phyloP scores from a whole-genome alignment of 2,888 invertebrate species.

The Brachynemurus nebulosus region DNA sequence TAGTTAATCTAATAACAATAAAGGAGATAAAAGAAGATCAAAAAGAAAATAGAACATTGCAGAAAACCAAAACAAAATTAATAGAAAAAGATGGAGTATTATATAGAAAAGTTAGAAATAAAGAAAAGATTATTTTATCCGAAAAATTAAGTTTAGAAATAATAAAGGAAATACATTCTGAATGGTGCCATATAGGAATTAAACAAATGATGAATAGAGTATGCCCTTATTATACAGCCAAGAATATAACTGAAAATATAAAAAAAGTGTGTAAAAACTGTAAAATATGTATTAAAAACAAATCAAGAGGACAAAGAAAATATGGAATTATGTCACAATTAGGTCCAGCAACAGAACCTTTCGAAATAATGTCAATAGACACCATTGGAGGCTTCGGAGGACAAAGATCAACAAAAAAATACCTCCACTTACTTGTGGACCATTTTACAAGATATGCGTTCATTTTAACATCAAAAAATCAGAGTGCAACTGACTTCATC shows the following conservation, averaged over 20 bases:
- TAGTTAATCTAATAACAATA: constrained; percentile 8
- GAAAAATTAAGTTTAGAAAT: constrained; percentile 12
- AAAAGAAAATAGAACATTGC: constrained; percentile 6
- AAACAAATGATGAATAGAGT: neutral
- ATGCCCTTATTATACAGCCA: constrained; percentile 6
- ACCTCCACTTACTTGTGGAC: constrained; percentile 21
- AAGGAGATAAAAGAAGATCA: constrained; percentile 4
- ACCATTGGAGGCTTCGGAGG: constrained; percentile 22
- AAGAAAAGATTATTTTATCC: constrained; percentile 13
- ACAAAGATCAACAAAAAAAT: constrained; percentile 21
- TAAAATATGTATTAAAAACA: constrained; percentile 20
- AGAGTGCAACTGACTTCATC: constrained; percentile 20
- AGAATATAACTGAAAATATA: no score
- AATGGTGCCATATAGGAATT: constrained; percentile 9
- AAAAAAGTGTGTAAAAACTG: constrained; percentile 14
- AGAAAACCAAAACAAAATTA: constrained; percentile 4
- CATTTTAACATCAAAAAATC: constrained; percentile 20
- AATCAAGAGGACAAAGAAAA: constrained; percentile 18
- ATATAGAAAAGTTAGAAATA: constrained; percentile 11
- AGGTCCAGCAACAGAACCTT: constrained; percentile 20
- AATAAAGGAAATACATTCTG: constrained; percentile 11
- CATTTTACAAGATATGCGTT: constrained; percentile 21
- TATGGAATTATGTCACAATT: constrained; percentile 19
- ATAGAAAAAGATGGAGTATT: constrained; percentile 10
- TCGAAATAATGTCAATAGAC: constrained; percentile 22